A percentile compares a stretch with the other conserved stretches of the same genome.
Conservation (phyloP, 2,113 vertebrate species). For the Dryoscopus gambensis region DNA sequence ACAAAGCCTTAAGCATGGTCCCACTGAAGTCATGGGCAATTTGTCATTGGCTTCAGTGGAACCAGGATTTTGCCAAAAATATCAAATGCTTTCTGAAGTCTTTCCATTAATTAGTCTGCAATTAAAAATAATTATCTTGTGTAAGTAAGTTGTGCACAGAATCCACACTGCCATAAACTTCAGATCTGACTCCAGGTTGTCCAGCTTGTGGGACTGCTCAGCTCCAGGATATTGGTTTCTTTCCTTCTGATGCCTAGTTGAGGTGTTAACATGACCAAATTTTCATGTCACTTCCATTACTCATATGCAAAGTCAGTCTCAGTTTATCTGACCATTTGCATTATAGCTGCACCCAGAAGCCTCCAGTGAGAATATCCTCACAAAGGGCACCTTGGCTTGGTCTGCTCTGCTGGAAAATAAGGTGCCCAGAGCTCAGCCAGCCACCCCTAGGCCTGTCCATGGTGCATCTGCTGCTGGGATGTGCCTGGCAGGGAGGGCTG, state of each 20-base stretch:
- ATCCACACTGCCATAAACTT: neutral
- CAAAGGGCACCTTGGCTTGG: accelerated
- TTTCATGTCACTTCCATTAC: neutral
- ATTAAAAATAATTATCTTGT: slow-evolving; percentile 13
- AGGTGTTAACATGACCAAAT: neutral
- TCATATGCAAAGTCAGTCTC: neutral
- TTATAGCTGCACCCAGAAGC: neutral
- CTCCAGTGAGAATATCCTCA: neutral
- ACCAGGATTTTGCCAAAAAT: slow-evolving; percentile 22
- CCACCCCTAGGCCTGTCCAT: neutral
- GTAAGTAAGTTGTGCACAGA: neutral
- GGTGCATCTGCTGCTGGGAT: neutral
- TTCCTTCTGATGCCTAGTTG: neutral
- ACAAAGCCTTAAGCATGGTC: neutral
- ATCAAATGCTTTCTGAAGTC: slow-evolving; percentile 21
- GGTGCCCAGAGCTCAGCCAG: neutral
- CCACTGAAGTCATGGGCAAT: neutral
- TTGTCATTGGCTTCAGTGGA: neutral
- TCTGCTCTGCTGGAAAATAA: neutral
- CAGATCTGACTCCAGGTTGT: neutral
- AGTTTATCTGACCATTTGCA: neutral
- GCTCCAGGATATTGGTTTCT: neutral
- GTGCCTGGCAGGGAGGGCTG: neutral
- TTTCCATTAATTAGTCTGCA: slow-evolving; percentile 17
- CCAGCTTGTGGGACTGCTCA: neutral